Conservation (phyloP, 1,140 invertebrate species). For the Vanessa tameamea region DNA sequence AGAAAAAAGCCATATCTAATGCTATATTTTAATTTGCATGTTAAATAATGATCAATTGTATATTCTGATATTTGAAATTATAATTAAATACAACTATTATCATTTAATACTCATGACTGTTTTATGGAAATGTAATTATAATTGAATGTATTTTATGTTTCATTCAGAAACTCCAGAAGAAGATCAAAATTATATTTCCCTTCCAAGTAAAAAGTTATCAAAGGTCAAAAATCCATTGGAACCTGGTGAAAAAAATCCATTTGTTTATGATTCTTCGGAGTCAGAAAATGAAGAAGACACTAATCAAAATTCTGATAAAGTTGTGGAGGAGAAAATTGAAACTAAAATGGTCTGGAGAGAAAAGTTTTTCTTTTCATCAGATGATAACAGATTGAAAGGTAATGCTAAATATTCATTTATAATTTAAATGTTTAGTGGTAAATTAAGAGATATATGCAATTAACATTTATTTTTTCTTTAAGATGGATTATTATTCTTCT, state of each 20-base stretch:
- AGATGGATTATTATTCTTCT: slow-evolving; percentile 83
- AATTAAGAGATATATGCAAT: background rate
- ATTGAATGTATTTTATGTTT: background rate
- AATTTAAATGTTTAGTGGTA: too few relatives aligned
- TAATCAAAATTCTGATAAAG: slow-evolving; percentile 41
- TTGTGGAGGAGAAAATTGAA: slow-evolving; percentile 41
- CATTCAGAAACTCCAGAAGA: slow-evolving; percentile 10
- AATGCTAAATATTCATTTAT: too few relatives aligned
- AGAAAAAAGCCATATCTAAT: too few relatives aligned
- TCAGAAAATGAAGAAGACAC: slow-evolving; percentile 77
- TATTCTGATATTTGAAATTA: too few relatives aligned
- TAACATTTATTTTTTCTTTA: slow-evolving; percentile 2
- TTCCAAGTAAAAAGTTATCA: slow-evolving; percentile 52
- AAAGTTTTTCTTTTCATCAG: slow-evolving; percentile 81
- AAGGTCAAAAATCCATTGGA: slow-evolving; percentile 72
- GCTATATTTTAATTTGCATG: too few relatives aligned
- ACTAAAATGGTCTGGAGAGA: slow-evolving; percentile 74
- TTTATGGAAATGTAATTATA: too few relatives aligned
- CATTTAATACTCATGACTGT: too few relatives aligned
- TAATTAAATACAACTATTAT: background rate
- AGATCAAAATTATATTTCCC: slow-evolving; percentile 47
- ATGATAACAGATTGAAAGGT: slow-evolving; percentile 82
- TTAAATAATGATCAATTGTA: too few relatives aligned
- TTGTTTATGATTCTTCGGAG: slow-evolving; percentile 84
- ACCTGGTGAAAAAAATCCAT: slow-evolving; percentile 79